Percentiles rank a stretch among this genome's conserved stretches.
phyloP scores from a whole-genome alignment of 2,888 invertebrate species.

The Laothoe populi region DNA sequence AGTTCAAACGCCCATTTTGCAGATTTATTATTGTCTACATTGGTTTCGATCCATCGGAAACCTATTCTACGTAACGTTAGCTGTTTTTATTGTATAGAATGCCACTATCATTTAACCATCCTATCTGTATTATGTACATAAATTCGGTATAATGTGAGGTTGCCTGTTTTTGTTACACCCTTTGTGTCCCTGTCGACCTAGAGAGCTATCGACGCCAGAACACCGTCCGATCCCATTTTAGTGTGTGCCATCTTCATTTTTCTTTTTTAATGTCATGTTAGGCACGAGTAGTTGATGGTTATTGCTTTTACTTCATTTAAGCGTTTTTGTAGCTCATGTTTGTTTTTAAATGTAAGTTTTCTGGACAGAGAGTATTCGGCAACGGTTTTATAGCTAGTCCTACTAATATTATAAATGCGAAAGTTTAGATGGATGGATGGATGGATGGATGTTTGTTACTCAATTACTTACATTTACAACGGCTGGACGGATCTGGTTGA shows the following conservation, averaged over 20 bases:
- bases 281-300: not conserved
- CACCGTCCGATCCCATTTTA: constrained; percentile 20
- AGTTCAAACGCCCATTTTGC: constrained; percentile 23
- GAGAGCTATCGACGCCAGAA: constrained; percentile 22
- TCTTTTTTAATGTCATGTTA: constrained; percentile 18
- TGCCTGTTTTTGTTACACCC: constrained; percentile 37
- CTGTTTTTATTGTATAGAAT: constrained; percentile 25
- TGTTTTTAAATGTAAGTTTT: no score
- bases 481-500: no score
- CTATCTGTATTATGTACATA: constrained; percentile 18
- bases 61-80: constrained; percentile 22
- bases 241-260: constrained; percentile 18
- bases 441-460: no score
- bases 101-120: not conserved
- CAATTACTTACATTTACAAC: no score
- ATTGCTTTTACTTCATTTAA: constrained; percentile 1
- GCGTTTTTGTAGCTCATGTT: not conserved
- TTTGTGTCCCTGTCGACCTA: constrained; percentile 32
- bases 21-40: constrained; percentile 33
- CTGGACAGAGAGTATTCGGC: no score
- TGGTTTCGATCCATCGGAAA: constrained; percentile 33
- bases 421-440: no score
- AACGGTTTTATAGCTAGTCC: no score
- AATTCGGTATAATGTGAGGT: constrained; percentile 29
- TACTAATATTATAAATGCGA: no score